phyloP scores from a whole-genome alignment of 2,888 invertebrate genomes.

The Drosophila barbarae region DNA sequence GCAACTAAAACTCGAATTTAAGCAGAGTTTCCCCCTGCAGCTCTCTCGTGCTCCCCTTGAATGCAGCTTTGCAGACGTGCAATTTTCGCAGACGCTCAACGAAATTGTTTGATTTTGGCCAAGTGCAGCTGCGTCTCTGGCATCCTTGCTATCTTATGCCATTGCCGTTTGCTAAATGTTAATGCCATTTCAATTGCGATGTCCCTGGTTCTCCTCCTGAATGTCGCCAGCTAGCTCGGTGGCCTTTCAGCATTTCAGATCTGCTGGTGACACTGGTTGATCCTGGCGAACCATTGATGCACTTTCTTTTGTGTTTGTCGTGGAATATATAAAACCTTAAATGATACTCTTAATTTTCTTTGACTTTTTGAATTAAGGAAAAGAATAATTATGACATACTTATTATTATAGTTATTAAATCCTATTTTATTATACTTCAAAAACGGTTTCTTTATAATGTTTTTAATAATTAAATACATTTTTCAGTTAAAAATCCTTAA shows the following conservation, averaged over 20 bases:
- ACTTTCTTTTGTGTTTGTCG: background rate
- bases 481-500: background rate
- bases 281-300: background rate
- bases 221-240: conserved; percentile 12
- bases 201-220: conserved; percentile 1
- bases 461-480: background rate
- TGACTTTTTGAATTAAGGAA: background rate
- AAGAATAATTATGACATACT: background rate
- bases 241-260: conserved; percentile 15
- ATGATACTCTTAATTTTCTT: fast-evolving
- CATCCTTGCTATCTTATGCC: conserved; percentile 62
- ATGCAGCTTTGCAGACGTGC: conserved; percentile 42
- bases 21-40: conserved; percentile 4
- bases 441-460: background rate
- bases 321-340: background rate
- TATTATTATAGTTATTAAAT: background rate
- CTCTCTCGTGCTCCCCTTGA: conserved; percentile 5
- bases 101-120: conserved; percentile 67
- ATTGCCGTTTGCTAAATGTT: conserved; percentile 72
- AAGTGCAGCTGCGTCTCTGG: conserved; percentile 69
- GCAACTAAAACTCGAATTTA: conserved; percentile 43
- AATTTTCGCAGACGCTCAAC: conserved; percentile 57
- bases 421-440: too few species aligned
- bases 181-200: conserved; percentile 70
- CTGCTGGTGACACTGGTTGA: conserved; percentile 50